phyloP scores from a whole-genome alignment of 2,888 invertebrate species.

The Volucella zonaria region DNA sequence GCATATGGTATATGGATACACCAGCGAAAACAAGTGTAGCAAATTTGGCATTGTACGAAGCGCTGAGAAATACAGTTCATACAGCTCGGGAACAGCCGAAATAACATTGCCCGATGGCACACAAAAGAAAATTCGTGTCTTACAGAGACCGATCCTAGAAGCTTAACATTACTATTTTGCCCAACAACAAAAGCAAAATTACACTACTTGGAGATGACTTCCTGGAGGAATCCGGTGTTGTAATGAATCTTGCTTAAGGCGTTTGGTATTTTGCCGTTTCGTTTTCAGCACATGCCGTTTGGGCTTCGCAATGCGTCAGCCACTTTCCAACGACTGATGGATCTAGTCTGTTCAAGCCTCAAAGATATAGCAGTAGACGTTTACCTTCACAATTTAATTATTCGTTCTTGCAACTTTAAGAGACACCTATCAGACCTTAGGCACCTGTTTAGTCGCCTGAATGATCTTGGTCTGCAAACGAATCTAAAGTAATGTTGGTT shows the following conservation, averaged over 20 bases:
- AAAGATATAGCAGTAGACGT: no score
- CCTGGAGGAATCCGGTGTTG: slow-evolving; percentile 2
- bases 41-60: not conserved
- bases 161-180: not conserved
- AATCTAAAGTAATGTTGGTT: no score
- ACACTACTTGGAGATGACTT: slow-evolving; percentile 10
- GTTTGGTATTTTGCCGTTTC: not conserved
- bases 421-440: no score
- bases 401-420: no score
- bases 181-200: not conserved
- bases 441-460: no score
- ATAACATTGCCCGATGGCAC: slow-evolving; percentile 5
- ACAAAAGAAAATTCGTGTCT: not conserved
- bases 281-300: no score
- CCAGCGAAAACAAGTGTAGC: not conserved
- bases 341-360: no score
- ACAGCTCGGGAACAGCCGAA: not conserved
- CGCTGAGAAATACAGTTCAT: not conserved
- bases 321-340: no score
- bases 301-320: no score
- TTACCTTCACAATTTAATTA: no score
- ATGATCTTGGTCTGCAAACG: no score
- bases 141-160: not conserved
- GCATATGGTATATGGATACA: slow-evolving; percentile 1
- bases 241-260: slow-evolving; percentile 1